Conservation (phyloP, 2,888 invertebrate species). For the Orthosia incerta region DNA sequence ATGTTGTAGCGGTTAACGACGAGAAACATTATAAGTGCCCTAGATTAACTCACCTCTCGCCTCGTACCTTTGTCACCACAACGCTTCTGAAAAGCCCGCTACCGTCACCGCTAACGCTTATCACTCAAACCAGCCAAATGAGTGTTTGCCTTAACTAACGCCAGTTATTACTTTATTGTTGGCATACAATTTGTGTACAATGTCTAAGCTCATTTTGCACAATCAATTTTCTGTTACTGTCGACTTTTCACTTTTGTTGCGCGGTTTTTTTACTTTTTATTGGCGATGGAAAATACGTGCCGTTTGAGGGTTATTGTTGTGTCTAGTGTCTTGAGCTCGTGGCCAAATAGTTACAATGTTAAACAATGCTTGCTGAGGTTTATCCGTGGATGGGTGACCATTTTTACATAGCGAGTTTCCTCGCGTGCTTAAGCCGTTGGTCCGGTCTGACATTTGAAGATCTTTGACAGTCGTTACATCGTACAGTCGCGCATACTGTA, state of each 20-base stretch:
- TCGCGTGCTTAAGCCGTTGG: too few species aligned
- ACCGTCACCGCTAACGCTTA: constrained; percentile 64
- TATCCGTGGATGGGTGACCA: too few species aligned
- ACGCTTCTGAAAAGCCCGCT: background rate
- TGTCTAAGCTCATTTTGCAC: constrained; percentile 70
- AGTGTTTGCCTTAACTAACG: constrained; percentile 79
- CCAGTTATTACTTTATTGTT: constrained; percentile 83
- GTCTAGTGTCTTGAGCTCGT: background rate
- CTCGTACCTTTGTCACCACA: background rate
- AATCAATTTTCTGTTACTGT: constrained; percentile 53
- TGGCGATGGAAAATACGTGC: constrained; percentile 1
- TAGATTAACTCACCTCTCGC: too few species aligned
- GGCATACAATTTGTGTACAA: constrained; percentile 79
- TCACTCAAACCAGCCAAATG: constrained; percentile 68
- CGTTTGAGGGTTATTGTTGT: constrained; percentile 32
- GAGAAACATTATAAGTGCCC: too few species aligned
- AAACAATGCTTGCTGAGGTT: too few species aligned
- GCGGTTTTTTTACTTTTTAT: constrained; percentile 26
- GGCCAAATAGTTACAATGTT: too few species aligned
- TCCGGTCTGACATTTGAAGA: too few species aligned
- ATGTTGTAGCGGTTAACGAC: too few species aligned
- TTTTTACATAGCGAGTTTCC: too few species aligned
- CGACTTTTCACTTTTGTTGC: constrained; percentile 59
- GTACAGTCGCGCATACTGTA: too few species aligned
- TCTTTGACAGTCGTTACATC: too few species aligned